A percentile compares a stretch with the other conserved stretches of the same genome.
Evolutionary conservation across 2,888 invertebrate genomes (phyloP).

Genomic region (Merodon equestris): DNA sequence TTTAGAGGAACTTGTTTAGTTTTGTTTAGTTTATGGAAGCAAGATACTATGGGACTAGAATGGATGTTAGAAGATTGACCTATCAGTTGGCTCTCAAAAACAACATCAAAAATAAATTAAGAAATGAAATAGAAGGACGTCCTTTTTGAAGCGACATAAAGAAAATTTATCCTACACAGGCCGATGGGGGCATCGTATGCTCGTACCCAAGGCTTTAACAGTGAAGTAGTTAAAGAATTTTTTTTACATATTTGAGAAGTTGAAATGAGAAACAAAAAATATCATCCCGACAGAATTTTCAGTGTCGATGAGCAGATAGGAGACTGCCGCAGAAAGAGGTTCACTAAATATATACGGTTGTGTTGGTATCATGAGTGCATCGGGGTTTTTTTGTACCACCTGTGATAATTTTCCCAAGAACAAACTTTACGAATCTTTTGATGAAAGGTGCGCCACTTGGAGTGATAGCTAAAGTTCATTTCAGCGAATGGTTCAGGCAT

Average conservation of each 20-base stretch:
- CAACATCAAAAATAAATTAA: neutral
- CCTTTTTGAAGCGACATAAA: neutral
- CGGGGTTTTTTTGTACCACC: no score
- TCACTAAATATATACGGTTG: neutral
- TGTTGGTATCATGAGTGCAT: neutral
- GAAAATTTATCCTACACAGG: neutral
- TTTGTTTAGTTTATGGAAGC: no score
- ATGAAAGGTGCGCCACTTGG: no score
- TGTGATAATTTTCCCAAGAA: no score
- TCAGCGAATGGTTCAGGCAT: conserved; percentile 3
- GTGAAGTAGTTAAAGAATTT: neutral
- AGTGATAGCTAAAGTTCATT: neutral
- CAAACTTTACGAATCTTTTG: no score
- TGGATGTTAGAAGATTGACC: neutral
- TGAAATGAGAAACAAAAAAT: neutral
- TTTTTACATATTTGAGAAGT: conserved; percentile 5
- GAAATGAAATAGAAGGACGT: neutral
- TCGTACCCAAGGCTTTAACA: neutral
- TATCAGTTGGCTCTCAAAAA: neutral
- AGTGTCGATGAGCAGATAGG: conserved; percentile 52
- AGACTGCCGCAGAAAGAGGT: conserved; percentile 33
- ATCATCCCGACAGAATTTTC: neutral
- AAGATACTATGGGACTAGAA: neutral
- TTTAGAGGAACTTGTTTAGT: no score
- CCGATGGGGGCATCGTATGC: conserved; percentile 1